Evolutionary conservation across 2,888 invertebrate genomes (phyloP).

Genomic region (Eupithecia dodoneata): DNA sequence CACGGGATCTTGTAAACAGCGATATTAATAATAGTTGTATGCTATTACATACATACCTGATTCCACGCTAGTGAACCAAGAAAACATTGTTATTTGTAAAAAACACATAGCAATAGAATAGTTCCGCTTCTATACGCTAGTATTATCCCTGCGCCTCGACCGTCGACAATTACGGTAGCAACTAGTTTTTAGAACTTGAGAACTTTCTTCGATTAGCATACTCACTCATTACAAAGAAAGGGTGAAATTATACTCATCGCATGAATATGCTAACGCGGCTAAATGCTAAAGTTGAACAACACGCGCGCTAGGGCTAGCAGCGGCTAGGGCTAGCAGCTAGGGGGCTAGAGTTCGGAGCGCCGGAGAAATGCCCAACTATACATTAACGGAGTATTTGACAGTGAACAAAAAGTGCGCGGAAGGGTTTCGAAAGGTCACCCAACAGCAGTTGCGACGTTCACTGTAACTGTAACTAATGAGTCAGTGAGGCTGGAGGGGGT

Average conservation of each 20-base stretch:
- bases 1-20: not conserved
- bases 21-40: too few species aligned
- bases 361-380: too few species aligned
- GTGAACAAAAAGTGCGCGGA: not conserved
- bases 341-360: too few species aligned
- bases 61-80: too few species aligned
- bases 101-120: not conserved
- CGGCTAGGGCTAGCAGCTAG: not conserved
- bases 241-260: slow-evolving; percentile 74
- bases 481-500: not conserved
- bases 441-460: not conserved
- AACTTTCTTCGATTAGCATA: slow-evolving; percentile 82
- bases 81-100: not conserved
- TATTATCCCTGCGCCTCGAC: slow-evolving; percentile 42
- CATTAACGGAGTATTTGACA: slow-evolving; percentile 13
- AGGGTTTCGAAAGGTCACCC: slow-evolving; percentile 16
- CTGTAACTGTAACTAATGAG: not conserved
- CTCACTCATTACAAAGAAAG: slow-evolving; percentile 81
- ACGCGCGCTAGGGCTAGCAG: slow-evolving; percentile 45
- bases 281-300: slow-evolving; percentile 83
- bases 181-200: slow-evolving; percentile 77
- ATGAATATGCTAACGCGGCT: slow-evolving; percentile 76
- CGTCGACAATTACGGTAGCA: slow-evolving; percentile 74
- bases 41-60: too few species aligned
- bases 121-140: not conserved